Percentiles rank a stretch among this genome's conserved stretches.
phyloP scores from a whole-genome alignment of 2,113 vertebrate genomes.

The Tinamus guttatus region DNA sequence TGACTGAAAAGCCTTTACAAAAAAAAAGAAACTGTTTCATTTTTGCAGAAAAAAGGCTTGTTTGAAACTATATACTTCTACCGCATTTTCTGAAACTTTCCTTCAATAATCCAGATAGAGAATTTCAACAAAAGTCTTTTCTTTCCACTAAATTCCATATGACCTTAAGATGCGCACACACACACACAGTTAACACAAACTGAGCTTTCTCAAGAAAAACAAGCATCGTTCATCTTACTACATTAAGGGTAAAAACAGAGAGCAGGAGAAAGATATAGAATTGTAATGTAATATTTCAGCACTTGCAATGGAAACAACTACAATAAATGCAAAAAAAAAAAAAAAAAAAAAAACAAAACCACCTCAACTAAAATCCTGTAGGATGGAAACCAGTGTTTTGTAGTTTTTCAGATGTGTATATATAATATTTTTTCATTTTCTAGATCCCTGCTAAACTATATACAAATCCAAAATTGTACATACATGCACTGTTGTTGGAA shows the following conservation, averaged over 20 bases:
- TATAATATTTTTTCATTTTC: background rate
- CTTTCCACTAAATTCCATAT: background rate
- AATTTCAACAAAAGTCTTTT: background rate
- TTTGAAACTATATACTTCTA: background rate
- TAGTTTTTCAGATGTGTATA: background rate
- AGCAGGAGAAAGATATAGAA: background rate
- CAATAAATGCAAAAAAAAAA: too few species aligned
- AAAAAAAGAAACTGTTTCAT: fast-evolving
- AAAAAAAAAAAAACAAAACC: too few species aligned
- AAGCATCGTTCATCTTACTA: background rate
- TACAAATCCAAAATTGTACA: background rate
- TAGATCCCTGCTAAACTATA: background rate
- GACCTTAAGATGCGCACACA: too few species aligned
- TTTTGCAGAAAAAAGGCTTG: fast-evolving
- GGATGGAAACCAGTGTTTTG: background rate
- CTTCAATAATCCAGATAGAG: background rate
- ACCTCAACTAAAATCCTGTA: too few species aligned
- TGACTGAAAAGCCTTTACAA: background rate
- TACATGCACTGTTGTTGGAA: conserved; percentile 17
- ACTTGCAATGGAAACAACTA: background rate
- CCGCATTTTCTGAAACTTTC: background rate
- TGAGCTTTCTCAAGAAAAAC: background rate
- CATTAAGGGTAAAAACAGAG: background rate
- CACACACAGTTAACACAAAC: background rate
- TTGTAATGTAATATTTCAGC: background rate